These are phyloP conservation scores for Chrysolina americana DNA, from an alignment of 2,888 invertebrate genomes.

Conservation along the genomic window DNA sequence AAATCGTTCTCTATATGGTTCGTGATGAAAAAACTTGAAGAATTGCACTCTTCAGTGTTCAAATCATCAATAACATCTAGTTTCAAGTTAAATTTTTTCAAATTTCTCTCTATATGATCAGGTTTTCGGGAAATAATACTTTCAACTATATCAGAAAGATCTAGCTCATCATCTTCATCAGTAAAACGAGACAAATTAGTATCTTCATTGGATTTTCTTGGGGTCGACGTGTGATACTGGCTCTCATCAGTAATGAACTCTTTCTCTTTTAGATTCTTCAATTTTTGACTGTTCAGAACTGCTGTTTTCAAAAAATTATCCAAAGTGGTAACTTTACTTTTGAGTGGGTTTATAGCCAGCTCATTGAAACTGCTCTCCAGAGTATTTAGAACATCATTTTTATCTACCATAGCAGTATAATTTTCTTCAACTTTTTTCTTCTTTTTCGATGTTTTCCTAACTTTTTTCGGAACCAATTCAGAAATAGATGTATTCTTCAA, in stretches of 20 bases:
- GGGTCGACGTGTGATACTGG: conserved; percentile 54
- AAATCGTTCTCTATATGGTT: conserved; percentile 71
- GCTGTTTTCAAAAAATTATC: conserved; percentile 62
- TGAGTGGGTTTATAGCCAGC: conserved; percentile 36
- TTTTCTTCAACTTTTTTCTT: neutral
- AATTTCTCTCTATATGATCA: conserved; percentile 51
- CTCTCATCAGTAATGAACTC: conserved; percentile 18
- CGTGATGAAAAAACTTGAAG: conserved; percentile 61
- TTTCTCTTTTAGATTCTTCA: conserved; percentile 51
- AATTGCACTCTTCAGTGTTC: conserved; percentile 39
- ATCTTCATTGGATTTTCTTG: conserved; percentile 41
- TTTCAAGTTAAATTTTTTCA: conserved; percentile 45
- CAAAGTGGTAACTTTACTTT: conserved; percentile 53
- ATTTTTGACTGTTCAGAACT: conserved; percentile 55
- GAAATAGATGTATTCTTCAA: conserved; percentile 59
- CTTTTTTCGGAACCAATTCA: conserved; percentile 58
- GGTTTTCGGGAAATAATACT: conserved; percentile 68
- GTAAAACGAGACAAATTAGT: conserved; percentile 64
- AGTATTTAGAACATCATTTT: conserved; percentile 39
- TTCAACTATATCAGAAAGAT: conserved; percentile 73
- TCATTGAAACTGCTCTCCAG: conserved; percentile 46
- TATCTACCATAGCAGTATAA: neutral
- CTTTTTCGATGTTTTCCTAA: conserved; percentile 57
- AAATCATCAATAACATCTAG: conserved; percentile 1
- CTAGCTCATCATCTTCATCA: conserved; percentile 67